phyloP scores from a whole-genome alignment of 1,140 invertebrate species.

The Apis florea region DNA sequence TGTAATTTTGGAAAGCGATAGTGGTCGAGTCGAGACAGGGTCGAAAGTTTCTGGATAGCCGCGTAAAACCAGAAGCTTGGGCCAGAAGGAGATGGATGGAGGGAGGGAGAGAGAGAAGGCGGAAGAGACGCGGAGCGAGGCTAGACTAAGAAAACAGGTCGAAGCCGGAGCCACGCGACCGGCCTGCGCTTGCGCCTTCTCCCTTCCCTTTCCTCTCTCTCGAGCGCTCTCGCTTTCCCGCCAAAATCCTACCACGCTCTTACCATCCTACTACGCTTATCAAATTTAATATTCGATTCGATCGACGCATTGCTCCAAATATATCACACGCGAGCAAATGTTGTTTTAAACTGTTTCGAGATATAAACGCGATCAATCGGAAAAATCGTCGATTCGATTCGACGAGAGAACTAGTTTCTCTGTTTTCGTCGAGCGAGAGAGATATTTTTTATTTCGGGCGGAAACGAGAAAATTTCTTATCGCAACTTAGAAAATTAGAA shows the following conservation, averaged over 20 bases:
- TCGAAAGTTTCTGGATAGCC: constrained; percentile 43
- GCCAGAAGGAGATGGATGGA: constrained; percentile 26
- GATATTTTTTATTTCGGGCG: too few species aligned
- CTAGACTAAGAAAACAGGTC: constrained; percentile 76
- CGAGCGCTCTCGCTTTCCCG: constrained; percentile 68
- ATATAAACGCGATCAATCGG: background rate
- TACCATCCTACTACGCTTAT: constrained; percentile 24
- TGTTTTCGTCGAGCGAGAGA: too few species aligned
- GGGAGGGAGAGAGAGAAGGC: constrained; percentile 40
- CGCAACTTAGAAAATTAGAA: background rate
- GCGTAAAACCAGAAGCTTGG: constrained; percentile 75
- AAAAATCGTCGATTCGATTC: too few species aligned
- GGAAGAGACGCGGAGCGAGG: constrained; percentile 58
- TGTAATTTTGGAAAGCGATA: constrained; percentile 41
- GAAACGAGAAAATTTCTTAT: too few species aligned
- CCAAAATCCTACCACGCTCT: constrained; percentile 66
- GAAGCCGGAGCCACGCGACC: constrained; percentile 76
- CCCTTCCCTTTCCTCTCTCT: constrained; percentile 49
- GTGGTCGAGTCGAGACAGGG: constrained; percentile 3
- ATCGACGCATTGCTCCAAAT: too few species aligned
- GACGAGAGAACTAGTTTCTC: too few species aligned
- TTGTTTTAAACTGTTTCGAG: accelerated
- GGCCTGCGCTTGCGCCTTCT: constrained; percentile 62
- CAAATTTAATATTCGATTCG: background rate
- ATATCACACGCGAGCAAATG: background rate